Evolutionary conservation across 2,113 vertebrate species (phyloP).

Genomic region (Stercorarius parasiticus): DNA sequence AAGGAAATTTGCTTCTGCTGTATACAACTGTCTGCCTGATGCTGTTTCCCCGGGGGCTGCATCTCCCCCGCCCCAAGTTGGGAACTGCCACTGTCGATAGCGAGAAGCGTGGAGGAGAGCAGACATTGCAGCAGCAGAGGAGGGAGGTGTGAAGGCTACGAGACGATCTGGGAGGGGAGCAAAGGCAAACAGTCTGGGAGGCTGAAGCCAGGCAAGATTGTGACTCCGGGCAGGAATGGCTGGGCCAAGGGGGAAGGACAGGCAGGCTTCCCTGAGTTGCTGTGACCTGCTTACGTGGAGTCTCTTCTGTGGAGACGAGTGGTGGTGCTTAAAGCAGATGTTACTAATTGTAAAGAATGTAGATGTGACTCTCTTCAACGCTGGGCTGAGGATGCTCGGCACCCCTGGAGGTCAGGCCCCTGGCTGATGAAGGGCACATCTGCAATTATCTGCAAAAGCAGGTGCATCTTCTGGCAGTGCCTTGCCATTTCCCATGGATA

Average conservation of each 20-base stretch:
- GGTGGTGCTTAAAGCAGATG: not conserved
- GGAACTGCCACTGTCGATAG: not conserved
- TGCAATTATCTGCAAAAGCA: not conserved
- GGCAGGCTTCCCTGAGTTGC: not conserved
- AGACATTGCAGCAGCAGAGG: not conserved
- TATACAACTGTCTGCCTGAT: not conserved
- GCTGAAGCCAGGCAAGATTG: not conserved
- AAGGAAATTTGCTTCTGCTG: not conserved
- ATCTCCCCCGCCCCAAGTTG: not conserved
- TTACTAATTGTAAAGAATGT: not conserved
- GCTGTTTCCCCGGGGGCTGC: not conserved
- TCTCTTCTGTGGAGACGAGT: not conserved
- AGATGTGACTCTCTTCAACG: fast-evolving
- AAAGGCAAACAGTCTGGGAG: constrained; percentile 38
- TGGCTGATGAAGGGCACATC: not conserved
- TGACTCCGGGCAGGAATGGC: not conserved
- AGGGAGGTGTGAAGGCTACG: constrained; percentile 34
- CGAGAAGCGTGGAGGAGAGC: not conserved
- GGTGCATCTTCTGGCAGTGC: not conserved
- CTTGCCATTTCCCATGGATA: fast-evolving
- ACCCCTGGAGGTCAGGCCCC: not conserved
- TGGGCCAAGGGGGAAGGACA: not conserved
- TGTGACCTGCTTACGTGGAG: not conserved
- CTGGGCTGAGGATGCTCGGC: not conserved
- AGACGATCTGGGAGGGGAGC: not conserved